These are phyloP conservation scores for Cephus rjabovi DNA, from an alignment of 2,888 invertebrate genomes.

Conservation along the genomic window DNA sequence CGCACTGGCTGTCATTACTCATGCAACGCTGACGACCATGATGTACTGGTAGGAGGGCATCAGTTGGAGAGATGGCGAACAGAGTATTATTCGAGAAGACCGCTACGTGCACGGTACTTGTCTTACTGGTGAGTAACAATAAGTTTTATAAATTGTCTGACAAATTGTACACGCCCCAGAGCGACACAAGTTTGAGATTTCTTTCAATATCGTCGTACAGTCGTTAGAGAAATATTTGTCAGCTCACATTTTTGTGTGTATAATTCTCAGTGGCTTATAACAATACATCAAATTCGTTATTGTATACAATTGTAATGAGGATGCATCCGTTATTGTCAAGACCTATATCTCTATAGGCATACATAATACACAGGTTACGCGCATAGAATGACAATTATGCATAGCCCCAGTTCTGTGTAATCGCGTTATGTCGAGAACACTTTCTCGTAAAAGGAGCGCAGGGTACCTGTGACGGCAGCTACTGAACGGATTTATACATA, in stretches of 20 bases:
- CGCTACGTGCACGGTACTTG: slow-evolving; percentile 58
- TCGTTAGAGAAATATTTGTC: no score
- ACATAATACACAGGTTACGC: neutral
- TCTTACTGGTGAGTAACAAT: slow-evolving; percentile 57
- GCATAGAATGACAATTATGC: neutral
- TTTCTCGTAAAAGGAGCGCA: neutral
- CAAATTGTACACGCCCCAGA: neutral
- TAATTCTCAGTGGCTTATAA: no score
- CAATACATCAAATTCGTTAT: no score
- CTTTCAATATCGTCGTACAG: neutral
- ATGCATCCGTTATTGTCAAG: neutral
- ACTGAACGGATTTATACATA: neutral
- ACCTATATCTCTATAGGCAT: neutral
- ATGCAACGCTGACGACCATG: slow-evolving; percentile 43
- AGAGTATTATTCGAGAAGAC: slow-evolving; percentile 55
- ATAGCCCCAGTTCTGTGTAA: neutral
- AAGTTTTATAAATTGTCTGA: neutral
- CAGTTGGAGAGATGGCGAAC: slow-evolving; percentile 58
- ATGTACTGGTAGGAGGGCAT: slow-evolving; percentile 52
- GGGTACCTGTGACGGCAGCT: neutral
- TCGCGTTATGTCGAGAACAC: neutral
- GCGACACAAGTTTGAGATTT: neutral
- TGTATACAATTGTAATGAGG: neutral
- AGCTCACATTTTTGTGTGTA: no score
- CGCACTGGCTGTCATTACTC: slow-evolving; percentile 1